phyloP scores from a whole-genome alignment of 1,140 invertebrate species.

The Brachystomella parvula region DNA sequence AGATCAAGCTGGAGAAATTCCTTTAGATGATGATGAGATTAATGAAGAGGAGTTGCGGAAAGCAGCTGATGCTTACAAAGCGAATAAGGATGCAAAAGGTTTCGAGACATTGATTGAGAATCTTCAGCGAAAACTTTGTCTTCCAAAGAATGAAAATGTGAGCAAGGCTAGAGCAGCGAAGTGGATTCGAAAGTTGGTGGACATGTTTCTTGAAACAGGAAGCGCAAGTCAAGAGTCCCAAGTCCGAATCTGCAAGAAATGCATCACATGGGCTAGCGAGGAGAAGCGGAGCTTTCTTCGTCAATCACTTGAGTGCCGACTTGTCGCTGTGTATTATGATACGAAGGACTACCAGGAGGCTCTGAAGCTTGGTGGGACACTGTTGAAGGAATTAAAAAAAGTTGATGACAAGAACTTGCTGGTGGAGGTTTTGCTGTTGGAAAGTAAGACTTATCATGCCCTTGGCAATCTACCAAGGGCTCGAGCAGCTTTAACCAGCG shows the following conservation, averaged over 20 bases:
- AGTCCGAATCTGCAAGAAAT: slow-evolving; percentile 72
- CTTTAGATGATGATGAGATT: neutral
- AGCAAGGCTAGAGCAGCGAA: slow-evolving; percentile 99
- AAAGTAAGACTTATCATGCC: slow-evolving; percentile 98
- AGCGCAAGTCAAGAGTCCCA: slow-evolving; percentile 69
- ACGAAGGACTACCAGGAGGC: slow-evolving; percentile 83
- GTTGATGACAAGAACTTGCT: slow-evolving; percentile 97
- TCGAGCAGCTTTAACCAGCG: slow-evolving; percentile 91
- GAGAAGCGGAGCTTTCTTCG: slow-evolving; percentile 93
- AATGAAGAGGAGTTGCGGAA: slow-evolving; percentile 27
- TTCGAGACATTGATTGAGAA: slow-evolving; percentile 72
- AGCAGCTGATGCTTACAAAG: slow-evolving; percentile 20
- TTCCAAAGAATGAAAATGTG: slow-evolving; percentile 55
- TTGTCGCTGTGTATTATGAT: slow-evolving; percentile 91
- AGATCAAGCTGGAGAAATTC: neutral
- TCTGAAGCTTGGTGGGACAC: slow-evolving; percentile 66
- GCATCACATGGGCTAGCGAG: slow-evolving; percentile 98
- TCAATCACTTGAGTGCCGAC: slow-evolving; percentile 86
- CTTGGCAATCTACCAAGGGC: slow-evolving; percentile 94
- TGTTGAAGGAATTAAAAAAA: slow-evolving; percentile 94
- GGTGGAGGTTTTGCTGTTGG: slow-evolving; percentile 90
- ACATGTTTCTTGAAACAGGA: slow-evolving; percentile 95
- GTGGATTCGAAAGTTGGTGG: slow-evolving; percentile 88
- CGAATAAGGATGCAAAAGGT: slow-evolving; percentile 9
- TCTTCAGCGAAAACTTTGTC: slow-evolving; percentile 77